Conservation (phyloP, 2,113 vertebrate genomes). For the Dromiciops gliroides region DNA sequence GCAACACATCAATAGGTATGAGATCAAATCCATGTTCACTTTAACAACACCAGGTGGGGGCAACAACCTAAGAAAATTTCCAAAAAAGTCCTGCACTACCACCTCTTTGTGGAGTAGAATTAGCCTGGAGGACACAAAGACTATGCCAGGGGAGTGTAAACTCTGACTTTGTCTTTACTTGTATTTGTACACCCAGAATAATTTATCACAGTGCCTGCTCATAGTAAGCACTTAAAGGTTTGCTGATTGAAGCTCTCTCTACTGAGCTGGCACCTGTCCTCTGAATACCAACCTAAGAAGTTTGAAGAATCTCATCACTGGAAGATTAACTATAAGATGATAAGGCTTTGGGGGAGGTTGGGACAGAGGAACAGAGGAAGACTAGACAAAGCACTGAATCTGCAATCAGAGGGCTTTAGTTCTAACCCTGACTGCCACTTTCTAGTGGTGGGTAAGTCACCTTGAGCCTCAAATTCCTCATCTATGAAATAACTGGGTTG, state of each 20-base stretch:
- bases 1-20: conserved; percentile 51
- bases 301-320: neutral
- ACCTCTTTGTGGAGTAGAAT: neutral
- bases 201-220: neutral
- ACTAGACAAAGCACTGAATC: neutral
- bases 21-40: neutral
- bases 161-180: neutral
- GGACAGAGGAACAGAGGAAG: neutral
- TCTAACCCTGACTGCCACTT: neutral
- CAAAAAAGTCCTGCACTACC: neutral
- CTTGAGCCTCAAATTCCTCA: neutral
- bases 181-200: neutral
- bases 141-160: neutral
- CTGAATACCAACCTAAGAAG: neutral
- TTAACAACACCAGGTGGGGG: neutral
- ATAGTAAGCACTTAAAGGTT: neutral
- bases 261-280: neutral
- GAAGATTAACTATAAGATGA: neutral
- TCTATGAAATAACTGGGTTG: neutral
- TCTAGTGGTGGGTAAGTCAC: neutral
- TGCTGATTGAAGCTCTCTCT: neutral
- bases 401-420: neutral
- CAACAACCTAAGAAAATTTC: neutral
- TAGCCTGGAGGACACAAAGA: neutral
- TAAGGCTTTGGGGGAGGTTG: neutral